Percentiles rank a stretch among this genome's conserved stretches.
Evolutionary conservation across 2,797 vertebrate species (phyloP).

Genomic region (Selene dorsalis): DNA sequence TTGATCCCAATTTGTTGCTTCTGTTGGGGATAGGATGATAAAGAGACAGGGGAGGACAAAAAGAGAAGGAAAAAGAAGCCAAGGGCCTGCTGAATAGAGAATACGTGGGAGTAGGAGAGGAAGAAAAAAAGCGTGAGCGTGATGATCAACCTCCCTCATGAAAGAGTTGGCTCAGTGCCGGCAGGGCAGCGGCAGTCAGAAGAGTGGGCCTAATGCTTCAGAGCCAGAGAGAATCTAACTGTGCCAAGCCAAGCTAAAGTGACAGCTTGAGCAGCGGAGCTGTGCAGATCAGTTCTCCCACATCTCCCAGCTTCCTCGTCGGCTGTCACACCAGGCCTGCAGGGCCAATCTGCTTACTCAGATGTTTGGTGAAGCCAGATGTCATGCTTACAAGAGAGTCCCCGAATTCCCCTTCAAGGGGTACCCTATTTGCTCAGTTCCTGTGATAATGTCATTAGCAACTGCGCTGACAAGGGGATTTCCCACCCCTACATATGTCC

Average conservation of each 20-base stretch:
- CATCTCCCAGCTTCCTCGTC: conserved; percentile 77
- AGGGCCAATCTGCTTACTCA: conserved; percentile 83
- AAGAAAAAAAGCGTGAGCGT: conserved; percentile 60
- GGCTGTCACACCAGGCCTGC: conserved; percentile 74
- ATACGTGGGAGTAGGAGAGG: conserved; percentile 52
- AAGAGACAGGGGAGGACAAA: conserved; percentile 57
- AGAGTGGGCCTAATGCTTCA: conserved; percentile 70
- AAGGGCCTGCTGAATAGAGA: conserved; percentile 61
- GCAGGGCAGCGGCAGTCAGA: conserved; percentile 73
- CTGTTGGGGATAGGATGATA: conserved; percentile 64
- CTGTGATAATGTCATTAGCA: conserved; percentile 70
- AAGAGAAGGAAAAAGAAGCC: conserved; percentile 61
- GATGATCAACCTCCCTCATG: conserved; percentile 71
- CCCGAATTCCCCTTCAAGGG: conserved; percentile 70
- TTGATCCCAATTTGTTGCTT: conserved; percentile 62
- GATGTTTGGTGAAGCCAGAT: conserved; percentile 82
- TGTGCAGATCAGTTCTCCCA: conserved; percentile 72
- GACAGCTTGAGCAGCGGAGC: conserved; percentile 79
- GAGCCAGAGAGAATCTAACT: conserved; percentile 70
- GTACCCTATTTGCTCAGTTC: conserved; percentile 63
- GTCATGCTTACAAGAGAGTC: conserved; percentile 72
- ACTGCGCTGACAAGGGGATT: conserved; percentile 50
- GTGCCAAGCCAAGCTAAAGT: conserved; percentile 78
- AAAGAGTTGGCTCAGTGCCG: conserved; percentile 72
- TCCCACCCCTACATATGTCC: conserved; percentile 49